These are phyloP conservation scores for Buathra laborator DNA, from an alignment of 2,888 invertebrate genomes.

Conservation along the genomic window DNA sequence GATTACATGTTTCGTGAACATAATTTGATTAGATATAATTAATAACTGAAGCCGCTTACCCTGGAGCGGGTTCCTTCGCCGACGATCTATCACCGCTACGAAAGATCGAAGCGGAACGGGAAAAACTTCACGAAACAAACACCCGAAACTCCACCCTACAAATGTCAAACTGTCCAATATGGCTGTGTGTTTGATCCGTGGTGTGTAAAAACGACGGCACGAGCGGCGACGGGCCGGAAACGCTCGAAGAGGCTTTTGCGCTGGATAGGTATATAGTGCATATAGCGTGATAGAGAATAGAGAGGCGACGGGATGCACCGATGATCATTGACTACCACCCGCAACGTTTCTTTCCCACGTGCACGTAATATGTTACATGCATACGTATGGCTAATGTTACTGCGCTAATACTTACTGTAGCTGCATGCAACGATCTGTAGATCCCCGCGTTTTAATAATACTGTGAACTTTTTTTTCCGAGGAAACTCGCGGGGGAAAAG, in stretches of 20 bases:
- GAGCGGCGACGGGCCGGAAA: not conserved
- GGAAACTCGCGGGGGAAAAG: too few relatives aligned
- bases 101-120: constrained; percentile 47
- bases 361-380: constrained; percentile 15
- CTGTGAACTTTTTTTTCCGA: too few relatives aligned
- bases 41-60: constrained; percentile 32
- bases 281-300: not conserved
- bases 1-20: not conserved
- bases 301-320: constrained; percentile 13
- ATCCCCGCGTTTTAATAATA: too few relatives aligned
- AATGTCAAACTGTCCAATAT: constrained; percentile 68
- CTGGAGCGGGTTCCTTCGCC: constrained; percentile 25
- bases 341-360: constrained; percentile 41
- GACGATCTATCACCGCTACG: constrained; percentile 34
- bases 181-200: constrained; percentile 51
- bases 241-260: not conserved
- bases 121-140: constrained; percentile 54
- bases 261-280: not conserved
- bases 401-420: too few relatives aligned
- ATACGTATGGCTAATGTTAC: not conserved
- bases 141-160: constrained; percentile 66
- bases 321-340: constrained; percentile 59
- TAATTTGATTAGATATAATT: not conserved
- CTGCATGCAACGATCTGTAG: too few relatives aligned
- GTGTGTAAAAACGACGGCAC: not conserved